Evolutionary conservation across 2,888 invertebrate species (phyloP).

Genomic region (Leptopilina myrica): DNA sequence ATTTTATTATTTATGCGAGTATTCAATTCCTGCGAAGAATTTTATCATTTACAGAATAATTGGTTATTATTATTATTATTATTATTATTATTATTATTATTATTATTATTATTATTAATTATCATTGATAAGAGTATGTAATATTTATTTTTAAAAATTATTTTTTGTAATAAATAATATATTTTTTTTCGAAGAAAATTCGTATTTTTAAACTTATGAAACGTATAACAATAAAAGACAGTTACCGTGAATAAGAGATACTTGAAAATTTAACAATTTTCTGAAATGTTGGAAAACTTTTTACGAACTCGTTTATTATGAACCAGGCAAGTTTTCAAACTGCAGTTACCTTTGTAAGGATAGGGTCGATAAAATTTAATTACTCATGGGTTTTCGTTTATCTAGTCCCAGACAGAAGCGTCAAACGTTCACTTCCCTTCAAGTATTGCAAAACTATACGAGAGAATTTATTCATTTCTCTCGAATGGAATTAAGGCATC

Average conservation of each 20-base stretch:
- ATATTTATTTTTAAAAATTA: too few relatives aligned
- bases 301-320: conserved; percentile 21
- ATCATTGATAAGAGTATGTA: too few relatives aligned
- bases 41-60: too few relatives aligned
- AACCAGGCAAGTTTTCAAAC: conserved; percentile 29
- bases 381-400: conserved; percentile 36
- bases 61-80: too few relatives aligned
- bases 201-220: conserved; percentile 1
- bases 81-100: too few relatives aligned
- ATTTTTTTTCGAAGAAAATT: too few relatives aligned
- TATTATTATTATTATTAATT: too few relatives aligned
- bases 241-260: neutral
- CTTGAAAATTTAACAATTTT: conserved; percentile 27
- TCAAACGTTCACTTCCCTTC: conserved; percentile 30
- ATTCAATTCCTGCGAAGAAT: too few relatives aligned
- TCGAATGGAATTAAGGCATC: conserved; percentile 5
- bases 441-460: conserved; percentile 1
- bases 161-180: too few relatives aligned
- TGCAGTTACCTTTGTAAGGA: conserved; percentile 29
- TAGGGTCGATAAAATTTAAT: conserved; percentile 38
- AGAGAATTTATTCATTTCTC: conserved; percentile 26
- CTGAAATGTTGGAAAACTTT: conserved; percentile 24
- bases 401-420: conserved; percentile 29
- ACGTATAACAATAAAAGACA: conserved; percentile 1
- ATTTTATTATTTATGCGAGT: too few relatives aligned